Conservation (phyloP, 2,113 vertebrate genomes). For the Corythoichthys intestinalis region DNA sequence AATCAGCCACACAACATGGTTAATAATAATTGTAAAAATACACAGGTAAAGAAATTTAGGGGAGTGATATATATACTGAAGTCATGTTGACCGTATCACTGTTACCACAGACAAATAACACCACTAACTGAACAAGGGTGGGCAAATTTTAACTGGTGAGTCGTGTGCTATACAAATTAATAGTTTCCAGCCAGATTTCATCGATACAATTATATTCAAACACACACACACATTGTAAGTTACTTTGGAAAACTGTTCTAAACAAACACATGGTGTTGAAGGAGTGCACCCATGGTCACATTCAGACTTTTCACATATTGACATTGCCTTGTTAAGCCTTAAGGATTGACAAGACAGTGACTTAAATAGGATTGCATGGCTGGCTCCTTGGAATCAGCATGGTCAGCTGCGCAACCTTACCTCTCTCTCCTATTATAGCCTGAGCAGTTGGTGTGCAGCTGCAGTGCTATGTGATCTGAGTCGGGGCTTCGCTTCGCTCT, state of each 20-base stretch:
- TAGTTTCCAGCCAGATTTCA: neutral
- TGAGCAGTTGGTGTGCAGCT: constrained; percentile 72
- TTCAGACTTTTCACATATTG: constrained; percentile 4
- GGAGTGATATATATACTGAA: neutral
- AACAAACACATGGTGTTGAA: neutral
- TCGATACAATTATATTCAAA: neutral
- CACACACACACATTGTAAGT: neutral
- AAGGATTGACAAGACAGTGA: constrained; percentile 42
- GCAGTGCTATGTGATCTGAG: constrained; percentile 71
- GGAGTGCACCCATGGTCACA: neutral
- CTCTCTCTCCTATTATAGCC: constrained; percentile 79
- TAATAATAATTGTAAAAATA: neutral
- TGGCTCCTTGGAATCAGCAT: constrained; percentile 70
- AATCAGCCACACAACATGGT: constrained; percentile 7
- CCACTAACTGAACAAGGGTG: neutral
- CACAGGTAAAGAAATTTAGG: neutral
- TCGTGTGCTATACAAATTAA: neutral
- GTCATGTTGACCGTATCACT: neutral
- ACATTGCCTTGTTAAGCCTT: constrained; percentile 39
- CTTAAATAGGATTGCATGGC: constrained; percentile 72
- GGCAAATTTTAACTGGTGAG: neutral
- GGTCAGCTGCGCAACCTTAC: constrained; percentile 75
- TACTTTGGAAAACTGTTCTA: neutral
- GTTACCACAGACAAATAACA: neutral
- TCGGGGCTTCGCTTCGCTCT: constrained; percentile 49